Evolutionary conservation across 64 coral and sea anemone genomes (phyloP).

Genomic region (Orbicella faveolata): DNA sequence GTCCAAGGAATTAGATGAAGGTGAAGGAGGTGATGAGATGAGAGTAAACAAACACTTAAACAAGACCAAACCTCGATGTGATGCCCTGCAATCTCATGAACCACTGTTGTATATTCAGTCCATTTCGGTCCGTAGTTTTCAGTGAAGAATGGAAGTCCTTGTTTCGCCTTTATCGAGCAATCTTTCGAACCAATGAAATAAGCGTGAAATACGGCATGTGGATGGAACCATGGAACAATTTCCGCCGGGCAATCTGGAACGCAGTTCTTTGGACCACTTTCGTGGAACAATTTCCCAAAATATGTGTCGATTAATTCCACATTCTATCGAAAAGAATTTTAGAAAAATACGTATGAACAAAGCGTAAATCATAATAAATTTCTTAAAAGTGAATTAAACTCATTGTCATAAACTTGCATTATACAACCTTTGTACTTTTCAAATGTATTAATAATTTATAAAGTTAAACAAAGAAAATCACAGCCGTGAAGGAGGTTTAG

Average conservation of each 20-base stretch:
- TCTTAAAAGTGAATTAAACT: too few relatives aligned
- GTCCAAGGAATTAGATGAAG: too few relatives aligned
- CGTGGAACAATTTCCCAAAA: slow-evolving; percentile 28
- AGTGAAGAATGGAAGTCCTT: slow-evolving; percentile 57
- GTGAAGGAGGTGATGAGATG: not conserved
- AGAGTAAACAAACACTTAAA: not conserved
- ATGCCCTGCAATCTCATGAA: slow-evolving; percentile 67
- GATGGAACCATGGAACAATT: slow-evolving; percentile 32
- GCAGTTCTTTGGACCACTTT: slow-evolving; percentile 43
- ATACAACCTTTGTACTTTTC: too few relatives aligned
- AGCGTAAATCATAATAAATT: too few relatives aligned
- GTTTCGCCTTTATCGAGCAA: slow-evolving; percentile 1
- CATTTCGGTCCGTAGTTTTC: slow-evolving; percentile 65
- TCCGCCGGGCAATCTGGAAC: slow-evolving; percentile 40
- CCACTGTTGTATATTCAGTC: slow-evolving; percentile 63
- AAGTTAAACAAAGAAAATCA: too few relatives aligned
- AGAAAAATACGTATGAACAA: not conserved
- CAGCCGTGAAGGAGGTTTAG: too few relatives aligned
- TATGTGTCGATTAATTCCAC: not conserved
- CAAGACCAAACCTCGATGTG: slow-evolving; percentile 51
- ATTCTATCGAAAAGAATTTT: not conserved
- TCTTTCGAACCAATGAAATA: slow-evolving; percentile 8
- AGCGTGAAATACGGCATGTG: slow-evolving; percentile 33
- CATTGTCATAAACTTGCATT: too few relatives aligned
- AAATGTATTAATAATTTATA: too few relatives aligned